Base-by-base conservation (phyloP, 2,888 invertebrate genomes). In the Helicoverpa assulta region DNA sequence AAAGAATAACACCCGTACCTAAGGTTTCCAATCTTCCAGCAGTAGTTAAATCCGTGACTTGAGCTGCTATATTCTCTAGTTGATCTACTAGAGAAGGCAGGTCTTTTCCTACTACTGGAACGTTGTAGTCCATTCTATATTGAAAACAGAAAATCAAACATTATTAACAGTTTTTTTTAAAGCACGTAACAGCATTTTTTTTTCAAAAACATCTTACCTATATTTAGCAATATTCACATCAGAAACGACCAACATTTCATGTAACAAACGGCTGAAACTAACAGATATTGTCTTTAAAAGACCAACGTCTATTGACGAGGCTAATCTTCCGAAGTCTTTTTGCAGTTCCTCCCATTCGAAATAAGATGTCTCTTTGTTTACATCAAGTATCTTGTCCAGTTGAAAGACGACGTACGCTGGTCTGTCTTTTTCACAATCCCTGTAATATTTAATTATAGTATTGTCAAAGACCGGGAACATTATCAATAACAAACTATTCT, bases 331-430 rank as follows among this genome's bases (percentile, higher is more conserved):
- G 66, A 97, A 90, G 80, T 96, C 96, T 0, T 94, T 91, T 73
- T 96, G 96, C 0, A 97, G 89, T 67, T 96, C 96, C 3, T 93
- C 91, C 97, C 97, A 97, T 73, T 96, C 96, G 86, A 96, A 96
- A 85, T 97, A 96, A 51, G 97, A 97, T 0, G 97, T 96, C 67
- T 96, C 96, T 82, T 96, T 96, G 83, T 97, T 97, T 57, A 98
- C 95, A 88, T 98, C 97, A 73, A 97, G 94, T 76, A 97, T 96
- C 86, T 96, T 97, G 81, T 97, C 96, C 80, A 98, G 92, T 90
- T 97, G 97, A 87, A 98, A 97, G 33, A 97, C 97, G 54, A 96
- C 95, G 93, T 98, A 98, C n/a, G 97, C 97, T 75, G 98, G 96
- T 81, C 96, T 96, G 88, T 98, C 97, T 85, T 96, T 95, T 89